These are phyloP conservation scores for Drosophila mercatorum DNA, from an alignment of 2,888 invertebrate genomes.

Conservation along the genomic window DNA sequence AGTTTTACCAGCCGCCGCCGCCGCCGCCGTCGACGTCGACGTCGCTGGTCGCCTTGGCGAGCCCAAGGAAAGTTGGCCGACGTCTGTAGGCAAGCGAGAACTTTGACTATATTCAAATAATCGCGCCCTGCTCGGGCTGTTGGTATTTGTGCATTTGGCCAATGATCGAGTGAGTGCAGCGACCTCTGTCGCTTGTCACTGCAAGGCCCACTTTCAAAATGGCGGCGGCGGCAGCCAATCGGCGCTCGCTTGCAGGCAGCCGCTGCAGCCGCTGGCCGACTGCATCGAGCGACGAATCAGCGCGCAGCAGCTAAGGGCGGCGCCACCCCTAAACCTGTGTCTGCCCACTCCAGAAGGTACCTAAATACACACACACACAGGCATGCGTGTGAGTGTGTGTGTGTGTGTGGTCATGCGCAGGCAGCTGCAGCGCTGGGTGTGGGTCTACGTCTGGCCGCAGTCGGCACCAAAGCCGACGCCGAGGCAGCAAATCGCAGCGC, in stretches of 20 bases:
- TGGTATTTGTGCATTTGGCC: constrained; percentile 6
- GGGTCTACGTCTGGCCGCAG: constrained; percentile 36
- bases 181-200: constrained; percentile 35
- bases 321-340: constrained; percentile 45
- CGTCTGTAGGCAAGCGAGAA: constrained; percentile 42
- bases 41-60: constrained; percentile 43
- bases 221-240: constrained; percentile 64
- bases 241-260: constrained; percentile 48
- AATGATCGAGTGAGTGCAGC: constrained; percentile 47
- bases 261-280: constrained; percentile 52
- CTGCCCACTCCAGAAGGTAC: constrained; percentile 32
- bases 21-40: constrained; percentile 44
- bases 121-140: constrained; percentile 28
- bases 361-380: constrained; percentile 29
- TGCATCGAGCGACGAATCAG: constrained; percentile 73
- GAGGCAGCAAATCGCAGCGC: constrained; percentile 68
- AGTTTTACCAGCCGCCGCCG: constrained; percentile 65
- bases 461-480: constrained; percentile 49
- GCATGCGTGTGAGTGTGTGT: constrained; percentile 4
- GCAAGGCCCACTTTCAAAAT: constrained; percentile 45
- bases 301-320: constrained; percentile 32
- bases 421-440: constrained; percentile 46
- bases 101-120: constrained; percentile 69
- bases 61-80: constrained; percentile 59
- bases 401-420: constrained; percentile 73